phyloP scores from a whole-genome alignment of 1,140 invertebrate genomes.

The Metaphire vulgaris region DNA sequence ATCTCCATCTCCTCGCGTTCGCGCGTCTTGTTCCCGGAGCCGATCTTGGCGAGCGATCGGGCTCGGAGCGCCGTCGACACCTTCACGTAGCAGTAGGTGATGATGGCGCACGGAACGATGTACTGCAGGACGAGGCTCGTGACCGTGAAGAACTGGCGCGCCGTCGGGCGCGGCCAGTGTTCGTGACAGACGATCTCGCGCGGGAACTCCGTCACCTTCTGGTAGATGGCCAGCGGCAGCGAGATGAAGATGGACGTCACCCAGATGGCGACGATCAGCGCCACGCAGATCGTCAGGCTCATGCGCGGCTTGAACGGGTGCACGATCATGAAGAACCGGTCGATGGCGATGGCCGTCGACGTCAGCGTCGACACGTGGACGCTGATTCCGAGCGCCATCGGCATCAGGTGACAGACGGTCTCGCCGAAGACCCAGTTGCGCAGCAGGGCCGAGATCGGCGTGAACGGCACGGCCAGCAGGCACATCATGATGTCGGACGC shows the following conservation, averaged over 20 bases:
- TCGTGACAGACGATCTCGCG: slow-evolving; percentile 66
- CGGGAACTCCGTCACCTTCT: slow-evolving; percentile 54
- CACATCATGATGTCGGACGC: too few species aligned
- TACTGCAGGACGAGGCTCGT: slow-evolving; percentile 90
- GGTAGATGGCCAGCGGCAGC: slow-evolving; percentile 84
- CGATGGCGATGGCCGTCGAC: slow-evolving; percentile 89
- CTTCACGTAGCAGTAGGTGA: slow-evolving; percentile 84
- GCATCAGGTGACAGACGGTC: slow-evolving; percentile 80
- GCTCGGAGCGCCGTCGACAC: slow-evolving; percentile 73
- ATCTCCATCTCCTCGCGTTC: slow-evolving; percentile 54
- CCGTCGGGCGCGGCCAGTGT: slow-evolving; percentile 72
- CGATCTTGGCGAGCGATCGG: slow-evolving; percentile 58
- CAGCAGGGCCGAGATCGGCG: slow-evolving; percentile 74
- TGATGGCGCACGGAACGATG: slow-evolving; percentile 85
- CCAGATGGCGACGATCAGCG: slow-evolving; percentile 85
- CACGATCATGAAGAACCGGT: slow-evolving; percentile 92
- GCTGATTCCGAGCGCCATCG: slow-evolving; percentile 67
- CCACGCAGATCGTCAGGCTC: slow-evolving; percentile 64
- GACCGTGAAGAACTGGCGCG: slow-evolving; percentile 67
- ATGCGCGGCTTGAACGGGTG: slow-evolving; percentile 74
- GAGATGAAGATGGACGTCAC: slow-evolving; percentile 76
- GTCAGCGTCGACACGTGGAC: slow-evolving; percentile 96
- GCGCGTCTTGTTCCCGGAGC: slow-evolving; percentile 62
- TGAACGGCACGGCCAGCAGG: slow-evolving; percentile 76
- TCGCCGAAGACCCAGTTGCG: slow-evolving; percentile 80